Evolutionary conservation across 2,888 invertebrate genomes (phyloP).

Genomic region (Mamestra brassicae): DNA sequence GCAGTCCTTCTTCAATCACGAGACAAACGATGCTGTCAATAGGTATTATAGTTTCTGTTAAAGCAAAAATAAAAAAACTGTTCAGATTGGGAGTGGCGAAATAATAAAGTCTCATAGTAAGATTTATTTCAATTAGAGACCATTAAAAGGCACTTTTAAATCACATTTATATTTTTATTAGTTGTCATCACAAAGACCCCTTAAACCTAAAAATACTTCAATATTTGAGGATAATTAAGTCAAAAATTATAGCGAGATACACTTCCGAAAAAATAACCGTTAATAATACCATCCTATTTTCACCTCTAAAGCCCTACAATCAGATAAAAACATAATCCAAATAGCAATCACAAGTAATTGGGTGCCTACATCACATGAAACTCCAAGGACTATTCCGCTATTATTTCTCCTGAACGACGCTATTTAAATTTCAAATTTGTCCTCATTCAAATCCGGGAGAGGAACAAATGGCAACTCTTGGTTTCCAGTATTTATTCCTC

Average conservation of each 20-base stretch:
- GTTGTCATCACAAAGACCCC: too few relatives aligned
- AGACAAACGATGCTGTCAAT: too few relatives aligned
- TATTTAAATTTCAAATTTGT: constrained; percentile 78
- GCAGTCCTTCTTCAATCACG: too few relatives aligned
- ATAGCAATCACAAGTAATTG: constrained; percentile 57
- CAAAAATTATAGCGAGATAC: background rate
- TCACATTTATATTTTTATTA: too few relatives aligned
- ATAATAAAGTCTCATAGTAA: too few relatives aligned
- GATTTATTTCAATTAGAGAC: too few relatives aligned
- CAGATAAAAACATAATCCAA: constrained; percentile 55
- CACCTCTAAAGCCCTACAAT: constrained; percentile 12
- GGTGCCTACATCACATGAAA: constrained; percentile 57
- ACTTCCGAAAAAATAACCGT: background rate
- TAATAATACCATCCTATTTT: background rate
- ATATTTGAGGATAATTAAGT: background rate
- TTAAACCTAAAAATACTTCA: too few relatives aligned
- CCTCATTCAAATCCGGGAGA: constrained; percentile 74
- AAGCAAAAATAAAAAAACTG: too few relatives aligned
- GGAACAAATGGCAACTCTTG: constrained; percentile 68
- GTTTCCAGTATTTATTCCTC: constrained; percentile 47
- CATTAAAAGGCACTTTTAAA: too few relatives aligned
- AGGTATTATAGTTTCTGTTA: too few relatives aligned
- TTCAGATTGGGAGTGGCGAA: too few relatives aligned
- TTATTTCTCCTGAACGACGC: constrained; percentile 64
- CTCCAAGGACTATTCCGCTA: constrained; percentile 48